Base-by-base conservation (phyloP, 2,797 vertebrate genomes). In the Mareca penelope region DNA sequence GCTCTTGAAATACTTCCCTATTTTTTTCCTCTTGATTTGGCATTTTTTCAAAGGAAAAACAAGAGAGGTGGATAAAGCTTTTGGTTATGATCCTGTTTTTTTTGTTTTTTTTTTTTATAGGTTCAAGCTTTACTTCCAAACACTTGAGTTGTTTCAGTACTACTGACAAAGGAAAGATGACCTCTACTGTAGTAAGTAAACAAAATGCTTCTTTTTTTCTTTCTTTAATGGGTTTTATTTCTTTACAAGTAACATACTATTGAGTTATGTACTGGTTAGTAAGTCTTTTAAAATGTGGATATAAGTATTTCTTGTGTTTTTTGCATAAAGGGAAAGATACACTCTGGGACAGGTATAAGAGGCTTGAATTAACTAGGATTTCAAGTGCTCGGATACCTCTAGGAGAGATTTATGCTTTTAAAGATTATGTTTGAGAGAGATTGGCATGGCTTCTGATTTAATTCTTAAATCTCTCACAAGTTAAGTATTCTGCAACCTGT, bases 161-260 rank as follows among this genome's bases (percentile, higher is more conserved):
- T 89, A 80, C 88, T 94, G 91, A 93, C 89, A 76, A 80, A 83
- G 56, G 16, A 88, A 88, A 81, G 83, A 98, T 98, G 98, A 95
- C 89, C 92, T 95, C 97, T 55, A 75, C 93, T 67, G 79, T 79
- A 85, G 98, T 98, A 94, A 97, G 98, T 97, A 83, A 94, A 87
- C 68, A 69, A 82, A 91, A 82, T 69, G 44, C 31, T 79, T 14
- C 26, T 15, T 53, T 52, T 28, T n/a, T 31, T 68, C 18, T 86
- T 55, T 64, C 18, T 46, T 31, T 12, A 37, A 22, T 19, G 1
- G 1, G 1, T 42, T 92, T 75, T 59, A 39, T 70, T 78, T 76
- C 29, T 86, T 79, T 72, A n/a, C 18, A 48, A 1, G 1, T 72
- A 37, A n/a, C 42, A 33, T 8, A 4, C 12, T 24, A 2, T 22